Evolutionary conservation across 2,113 vertebrate genomes (phyloP).

Genomic region (Helogale parvula): DNA sequence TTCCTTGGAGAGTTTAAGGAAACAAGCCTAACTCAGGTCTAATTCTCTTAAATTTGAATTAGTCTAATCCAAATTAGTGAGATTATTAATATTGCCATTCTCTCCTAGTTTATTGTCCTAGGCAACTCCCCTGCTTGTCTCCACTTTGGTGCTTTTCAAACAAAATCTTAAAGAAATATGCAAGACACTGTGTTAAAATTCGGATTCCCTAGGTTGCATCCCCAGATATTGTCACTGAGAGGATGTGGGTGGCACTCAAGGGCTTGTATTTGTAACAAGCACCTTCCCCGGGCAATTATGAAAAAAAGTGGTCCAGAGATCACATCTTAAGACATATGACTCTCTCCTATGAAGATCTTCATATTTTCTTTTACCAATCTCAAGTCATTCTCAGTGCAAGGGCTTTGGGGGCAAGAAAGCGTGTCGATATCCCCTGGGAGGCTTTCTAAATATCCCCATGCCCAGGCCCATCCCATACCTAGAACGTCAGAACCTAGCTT

Average conservation of each 20-base stretch:
- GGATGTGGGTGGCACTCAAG: background rate
- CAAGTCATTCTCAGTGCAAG: background rate
- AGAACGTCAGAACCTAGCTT: background rate
- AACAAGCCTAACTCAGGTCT: background rate
- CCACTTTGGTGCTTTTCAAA: background rate
- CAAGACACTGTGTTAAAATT: background rate
- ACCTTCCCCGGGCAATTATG: background rate
- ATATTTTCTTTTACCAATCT: background rate
- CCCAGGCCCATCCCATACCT: background rate
- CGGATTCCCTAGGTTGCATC: background rate
- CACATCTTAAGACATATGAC: background rate
- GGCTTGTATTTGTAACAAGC: background rate
- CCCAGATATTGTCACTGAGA: background rate
- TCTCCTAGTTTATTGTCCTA: conserved; percentile 5
- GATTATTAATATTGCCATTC: background rate
- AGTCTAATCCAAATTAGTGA: background rate
- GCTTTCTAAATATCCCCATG: background rate
- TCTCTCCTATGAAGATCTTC: background rate
- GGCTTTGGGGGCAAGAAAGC: background rate
- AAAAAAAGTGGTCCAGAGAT: background rate
- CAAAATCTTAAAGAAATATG: conserved; percentile 34
- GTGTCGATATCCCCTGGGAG: background rate
- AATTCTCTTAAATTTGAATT: conserved; percentile 18
- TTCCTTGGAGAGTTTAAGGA: conserved; percentile 9
- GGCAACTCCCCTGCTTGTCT: background rate